Evolutionary conservation across 2,888 invertebrate genomes (phyloP).

Genomic region (Sisyra nigra): DNA sequence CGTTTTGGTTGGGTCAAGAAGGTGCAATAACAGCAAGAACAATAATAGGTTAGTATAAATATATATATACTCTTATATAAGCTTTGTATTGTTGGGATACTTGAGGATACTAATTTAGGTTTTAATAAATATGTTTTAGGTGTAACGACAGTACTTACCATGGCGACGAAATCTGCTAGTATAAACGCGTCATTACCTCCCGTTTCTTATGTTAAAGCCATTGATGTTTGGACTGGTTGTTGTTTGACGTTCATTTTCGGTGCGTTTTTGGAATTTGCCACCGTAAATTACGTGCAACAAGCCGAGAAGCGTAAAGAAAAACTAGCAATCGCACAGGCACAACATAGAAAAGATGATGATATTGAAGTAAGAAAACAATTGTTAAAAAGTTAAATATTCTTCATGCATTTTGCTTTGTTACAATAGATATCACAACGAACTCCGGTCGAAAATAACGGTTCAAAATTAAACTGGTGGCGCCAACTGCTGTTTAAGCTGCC

Average conservation of each 20-base stretch:
- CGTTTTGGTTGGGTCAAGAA: constrained; percentile 93
- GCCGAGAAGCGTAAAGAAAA: constrained; percentile 85
- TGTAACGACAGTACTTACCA: constrained; percentile 89
- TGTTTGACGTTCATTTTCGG: constrained; percentile 97
- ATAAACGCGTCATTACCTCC: constrained; percentile 94
- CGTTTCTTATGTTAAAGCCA: constrained; percentile 96
- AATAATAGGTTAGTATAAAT: constrained; percentile 73
- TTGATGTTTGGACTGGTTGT: constrained; percentile 95
- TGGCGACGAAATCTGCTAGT: constrained; percentile 94
- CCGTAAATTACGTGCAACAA: constrained; percentile 92
- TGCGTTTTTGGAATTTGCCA: constrained; percentile 90
- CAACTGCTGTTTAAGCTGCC: constrained; percentile 92
- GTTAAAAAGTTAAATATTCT: constrained; percentile 73
- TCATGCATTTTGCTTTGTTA: constrained; percentile 35
- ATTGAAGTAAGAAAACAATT: constrained; percentile 76
- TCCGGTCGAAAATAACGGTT: too few species aligned
- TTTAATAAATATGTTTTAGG: too few species aligned
- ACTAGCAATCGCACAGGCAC: constrained; percentile 70
- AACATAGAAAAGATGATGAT: constrained; percentile 78
- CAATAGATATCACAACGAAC: too few species aligned
- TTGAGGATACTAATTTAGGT: too few species aligned
- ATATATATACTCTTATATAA: too few species aligned
- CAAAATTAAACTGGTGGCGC: constrained; percentile 80
- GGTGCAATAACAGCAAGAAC: constrained; percentile 90
- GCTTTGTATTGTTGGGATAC: too few species aligned